Conservation (phyloP, 2,888 invertebrate species). For the Dasypogon diadema region DNA sequence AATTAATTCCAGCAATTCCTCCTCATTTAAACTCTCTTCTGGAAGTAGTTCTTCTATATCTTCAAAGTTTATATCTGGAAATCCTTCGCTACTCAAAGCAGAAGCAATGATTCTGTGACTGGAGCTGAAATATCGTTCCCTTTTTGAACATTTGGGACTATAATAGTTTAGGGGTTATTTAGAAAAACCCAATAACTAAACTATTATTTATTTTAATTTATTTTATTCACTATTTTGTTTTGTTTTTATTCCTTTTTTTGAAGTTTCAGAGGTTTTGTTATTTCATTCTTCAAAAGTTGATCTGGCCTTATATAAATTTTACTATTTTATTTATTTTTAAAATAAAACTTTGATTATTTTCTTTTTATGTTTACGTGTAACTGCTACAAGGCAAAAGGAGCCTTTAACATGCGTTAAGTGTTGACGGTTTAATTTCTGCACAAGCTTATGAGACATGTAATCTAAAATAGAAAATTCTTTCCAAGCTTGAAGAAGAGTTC, state of each 20-base stretch:
- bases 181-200: no score
- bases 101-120: conserved; percentile 21
- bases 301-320: no score
- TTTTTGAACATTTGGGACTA: neutral
- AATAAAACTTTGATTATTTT: no score
- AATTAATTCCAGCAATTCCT: conserved; percentile 37
- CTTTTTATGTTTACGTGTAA: no score
- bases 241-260: no score
- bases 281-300: no score
- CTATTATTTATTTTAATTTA: no score
- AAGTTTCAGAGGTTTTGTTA: no score
- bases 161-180: no score
- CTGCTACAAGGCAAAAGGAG: neutral
- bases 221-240: no score
- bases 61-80: conserved; percentile 35
- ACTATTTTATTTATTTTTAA: no score
- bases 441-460: conserved; percentile 17
- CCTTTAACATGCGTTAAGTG: conserved; percentile 14
- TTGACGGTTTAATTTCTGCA: conserved; percentile 22
- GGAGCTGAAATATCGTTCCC: neutral
- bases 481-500: conserved; percentile 27
- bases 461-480: conserved; percentile 39
- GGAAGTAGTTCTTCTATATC: conserved; percentile 22
- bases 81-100: neutral
- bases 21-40: conserved; percentile 26